phyloP scores from a whole-genome alignment of 2,888 invertebrate genomes.

The Caradrina clavipalpis region DNA sequence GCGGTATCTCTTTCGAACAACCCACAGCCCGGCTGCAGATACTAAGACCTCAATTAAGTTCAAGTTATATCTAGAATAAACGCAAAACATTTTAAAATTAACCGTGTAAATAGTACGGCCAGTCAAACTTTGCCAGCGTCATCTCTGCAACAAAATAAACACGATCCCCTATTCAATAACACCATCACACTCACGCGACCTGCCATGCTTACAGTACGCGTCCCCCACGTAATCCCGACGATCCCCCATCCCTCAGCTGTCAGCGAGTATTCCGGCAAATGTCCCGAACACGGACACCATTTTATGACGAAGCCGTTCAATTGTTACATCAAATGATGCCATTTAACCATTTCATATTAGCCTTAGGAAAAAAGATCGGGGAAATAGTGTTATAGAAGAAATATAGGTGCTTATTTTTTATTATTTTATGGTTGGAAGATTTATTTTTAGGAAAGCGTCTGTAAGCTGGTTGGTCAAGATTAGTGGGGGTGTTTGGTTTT shows the following conservation, averaged over 20 bases:
- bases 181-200: slow-evolving; percentile 3
- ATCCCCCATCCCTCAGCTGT: slow-evolving; percentile 73
- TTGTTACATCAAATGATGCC: slow-evolving; percentile 57
- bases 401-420: slow-evolving; percentile 5
- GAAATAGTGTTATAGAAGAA: not conserved
- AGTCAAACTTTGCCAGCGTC: not conserved
- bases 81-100: not conserved
- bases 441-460: slow-evolving; percentile 23
- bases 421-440: slow-evolving; percentile 3
- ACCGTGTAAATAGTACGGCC: not conserved
- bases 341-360: slow-evolving; percentile 60
- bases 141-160: slow-evolving; percentile 2
- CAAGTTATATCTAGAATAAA: not conserved
- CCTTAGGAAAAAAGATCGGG: slow-evolving; percentile 27
- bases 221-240: slow-evolving; percentile 53
- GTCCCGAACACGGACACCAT: slow-evolving; percentile 50
- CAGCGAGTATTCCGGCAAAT: slow-evolving; percentile 69
- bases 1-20: too few relatives aligned
- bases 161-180: slow-evolving; percentile 12
- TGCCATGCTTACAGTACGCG: slow-evolving; percentile 66
- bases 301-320: slow-evolving; percentile 66
- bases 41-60: too few relatives aligned
- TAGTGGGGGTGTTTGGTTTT: slow-evolving; percentile 27
- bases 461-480: slow-evolving; percentile 25
- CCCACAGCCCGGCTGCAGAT: too few relatives aligned